phyloP scores from a whole-genome alignment of 2,888 invertebrate species.

The Apodemia hepburni region DNA sequence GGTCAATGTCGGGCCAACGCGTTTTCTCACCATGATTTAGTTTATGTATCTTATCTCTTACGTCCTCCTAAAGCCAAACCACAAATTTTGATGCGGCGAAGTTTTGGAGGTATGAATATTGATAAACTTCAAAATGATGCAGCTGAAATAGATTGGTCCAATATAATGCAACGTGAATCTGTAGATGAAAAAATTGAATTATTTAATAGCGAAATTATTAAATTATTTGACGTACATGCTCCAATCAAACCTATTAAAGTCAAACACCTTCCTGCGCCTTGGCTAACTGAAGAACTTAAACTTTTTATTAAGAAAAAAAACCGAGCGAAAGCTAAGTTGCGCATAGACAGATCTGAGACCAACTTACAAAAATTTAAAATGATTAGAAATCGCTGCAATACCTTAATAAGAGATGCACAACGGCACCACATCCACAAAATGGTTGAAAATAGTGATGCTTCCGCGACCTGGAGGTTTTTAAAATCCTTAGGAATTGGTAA shows the following conservation, averaged over 20 bases:
- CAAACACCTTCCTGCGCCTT: no score
- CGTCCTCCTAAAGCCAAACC: background rate
- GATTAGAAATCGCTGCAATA: no score
- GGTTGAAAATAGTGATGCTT: slow-evolving; percentile 7
- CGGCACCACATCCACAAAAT: no score
- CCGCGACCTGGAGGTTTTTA: slow-evolving; percentile 6
- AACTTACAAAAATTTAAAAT: background rate
- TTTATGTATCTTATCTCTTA: background rate
- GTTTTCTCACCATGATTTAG: background rate
- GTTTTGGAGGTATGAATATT: slow-evolving; percentile 3
- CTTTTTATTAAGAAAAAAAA: background rate
- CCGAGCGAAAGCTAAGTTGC: no score
- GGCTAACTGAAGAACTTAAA: slow-evolving; percentile 2
- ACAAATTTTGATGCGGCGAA: slow-evolving; percentile 2
- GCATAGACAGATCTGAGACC: no score
- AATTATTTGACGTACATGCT: background rate
- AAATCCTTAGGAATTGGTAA: no score
- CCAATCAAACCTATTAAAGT: background rate
- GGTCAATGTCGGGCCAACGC: background rate
- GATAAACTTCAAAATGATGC: background rate
- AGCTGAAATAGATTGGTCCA: background rate
- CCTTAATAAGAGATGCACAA: no score
- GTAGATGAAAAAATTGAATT: background rate
- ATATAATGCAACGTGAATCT: background rate
- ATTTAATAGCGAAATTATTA: background rate